Conservation (phyloP, 2,888 invertebrate genomes). For the Orchestes rusci region DNA sequence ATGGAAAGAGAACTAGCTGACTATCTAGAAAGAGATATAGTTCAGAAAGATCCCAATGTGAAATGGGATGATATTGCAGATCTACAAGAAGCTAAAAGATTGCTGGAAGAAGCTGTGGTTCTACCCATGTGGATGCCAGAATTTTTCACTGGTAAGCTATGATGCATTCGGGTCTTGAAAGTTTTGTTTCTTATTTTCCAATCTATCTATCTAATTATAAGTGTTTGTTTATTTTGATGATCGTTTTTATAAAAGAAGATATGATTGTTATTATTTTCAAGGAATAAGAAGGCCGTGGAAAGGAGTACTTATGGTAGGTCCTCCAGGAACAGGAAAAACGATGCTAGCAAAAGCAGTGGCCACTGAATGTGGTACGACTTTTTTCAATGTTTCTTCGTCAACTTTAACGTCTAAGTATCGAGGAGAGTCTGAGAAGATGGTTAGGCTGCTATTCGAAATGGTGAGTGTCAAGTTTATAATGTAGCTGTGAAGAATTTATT, state of each 20-base stretch:
- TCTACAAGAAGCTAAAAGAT: conserved; percentile 77
- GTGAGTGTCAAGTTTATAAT: conserved; percentile 52
- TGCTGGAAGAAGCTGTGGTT: conserved; percentile 95
- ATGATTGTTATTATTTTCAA: too few relatives aligned
- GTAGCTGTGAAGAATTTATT: conserved; percentile 3
- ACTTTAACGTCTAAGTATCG: conserved; percentile 97
- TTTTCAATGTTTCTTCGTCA: conserved; percentile 95
- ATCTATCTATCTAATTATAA: too few relatives aligned
- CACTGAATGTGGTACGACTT: conserved; percentile 95
- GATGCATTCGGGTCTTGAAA: too few relatives aligned
- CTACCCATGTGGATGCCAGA: conserved; percentile 97
- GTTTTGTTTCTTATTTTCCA: too few relatives aligned
- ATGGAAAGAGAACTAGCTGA: conserved; percentile 90
- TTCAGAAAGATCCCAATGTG: conserved; percentile 94
- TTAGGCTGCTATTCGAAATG: conserved; percentile 95
- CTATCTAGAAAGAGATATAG: conserved; percentile 83
- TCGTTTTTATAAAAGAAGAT: too few relatives aligned
- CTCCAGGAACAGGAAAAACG: conserved; percentile 91
- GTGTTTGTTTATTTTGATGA: too few relatives aligned
- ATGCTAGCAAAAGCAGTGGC: conserved; percentile 97
- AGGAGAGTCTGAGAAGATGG: conserved; percentile 98
- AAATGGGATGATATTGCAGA: conserved; percentile 94
- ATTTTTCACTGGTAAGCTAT: conserved; percentile 82
- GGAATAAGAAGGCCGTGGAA: conserved; percentile 95
- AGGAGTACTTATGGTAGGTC: conserved; percentile 91